phyloP scores from a whole-genome alignment of 2,113 vertebrate species.

The Upupa epops region DNA sequence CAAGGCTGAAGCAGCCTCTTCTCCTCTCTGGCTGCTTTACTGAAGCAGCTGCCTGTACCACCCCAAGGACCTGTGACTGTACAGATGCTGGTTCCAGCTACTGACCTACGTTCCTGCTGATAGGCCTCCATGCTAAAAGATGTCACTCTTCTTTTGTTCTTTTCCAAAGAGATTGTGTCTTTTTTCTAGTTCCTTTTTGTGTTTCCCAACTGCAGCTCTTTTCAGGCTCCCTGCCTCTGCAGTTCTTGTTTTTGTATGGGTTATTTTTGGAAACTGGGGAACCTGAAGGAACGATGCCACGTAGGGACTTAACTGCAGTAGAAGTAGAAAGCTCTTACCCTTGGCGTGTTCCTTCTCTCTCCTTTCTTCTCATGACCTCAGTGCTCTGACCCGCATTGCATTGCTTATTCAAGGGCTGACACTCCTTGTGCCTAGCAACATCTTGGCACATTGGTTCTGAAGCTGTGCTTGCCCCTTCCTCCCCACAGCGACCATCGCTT shows the following conservation, averaged over 20 bases:
- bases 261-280: slow-evolving; percentile 54
- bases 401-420: not conserved
- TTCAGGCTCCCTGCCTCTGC: slow-evolving; percentile 8
- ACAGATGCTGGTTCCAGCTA: not conserved
- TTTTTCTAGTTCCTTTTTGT: slow-evolving; percentile 7
- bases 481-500: not conserved
- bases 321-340: not conserved
- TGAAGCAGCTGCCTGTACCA: not conserved
- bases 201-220: slow-evolving; percentile 31
- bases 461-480: not conserved
- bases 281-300: slow-evolving; percentile 32
- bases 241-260: slow-evolving; percentile 10
- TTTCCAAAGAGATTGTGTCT: not conserved
- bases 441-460: not conserved
- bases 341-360: not conserved
- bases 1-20: not conserved
- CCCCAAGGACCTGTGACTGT: not conserved
- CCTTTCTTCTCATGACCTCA: slow-evolving; percentile 29
- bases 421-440: not conserved
- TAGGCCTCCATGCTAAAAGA: not conserved
- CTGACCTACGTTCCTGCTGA: not conserved
- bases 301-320: slow-evolving; percentile 4
- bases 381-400: not conserved
- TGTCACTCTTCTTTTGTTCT: slow-evolving; percentile 11
- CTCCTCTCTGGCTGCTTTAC: not conserved